A percentile compares a stretch with the other conserved stretches of the same genome.
Conservation (phyloP, 2,888 invertebrate species). For the Pachycephus smyrnensis region DNA sequence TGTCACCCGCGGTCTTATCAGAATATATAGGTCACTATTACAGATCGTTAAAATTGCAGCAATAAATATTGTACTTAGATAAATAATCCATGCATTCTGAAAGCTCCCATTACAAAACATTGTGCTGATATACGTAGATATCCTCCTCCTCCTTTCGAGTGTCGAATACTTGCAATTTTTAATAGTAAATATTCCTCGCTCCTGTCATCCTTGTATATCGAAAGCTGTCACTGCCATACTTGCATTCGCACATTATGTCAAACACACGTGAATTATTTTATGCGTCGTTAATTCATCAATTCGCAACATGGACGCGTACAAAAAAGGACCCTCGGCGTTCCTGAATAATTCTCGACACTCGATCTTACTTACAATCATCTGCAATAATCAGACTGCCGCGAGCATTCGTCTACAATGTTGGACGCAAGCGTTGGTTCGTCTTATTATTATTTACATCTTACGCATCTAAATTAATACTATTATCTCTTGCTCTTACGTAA, state of each 20-base stretch:
- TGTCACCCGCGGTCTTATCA: not conserved
- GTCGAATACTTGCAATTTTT: not conserved
- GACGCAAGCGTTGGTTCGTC: not conserved
- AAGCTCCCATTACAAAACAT: not conserved
- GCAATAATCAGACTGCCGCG: not conserved
- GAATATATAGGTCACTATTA: not conserved
- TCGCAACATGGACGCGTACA: not conserved
- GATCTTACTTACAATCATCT: not conserved
- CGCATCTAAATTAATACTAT: not conserved
- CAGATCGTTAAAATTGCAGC: not conserved
- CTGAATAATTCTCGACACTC: not conserved
- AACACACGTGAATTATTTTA: not conserved
- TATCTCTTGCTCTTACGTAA: not conserved
- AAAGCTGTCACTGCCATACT: not conserved
- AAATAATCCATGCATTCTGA: not conserved
- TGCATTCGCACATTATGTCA: not conserved
- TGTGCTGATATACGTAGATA: not conserved
- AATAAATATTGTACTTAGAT: not conserved
- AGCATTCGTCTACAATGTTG: not conserved
- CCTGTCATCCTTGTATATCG: not conserved
- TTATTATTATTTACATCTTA: not conserved
- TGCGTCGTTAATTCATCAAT: not conserved
- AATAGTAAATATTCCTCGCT: not conserved
- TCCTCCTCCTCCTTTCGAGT: not conserved
- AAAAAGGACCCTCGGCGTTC: not conserved